Percentiles rank a stretch among this genome's conserved stretches.
phyloP scores from a whole-genome alignment of 2,888 invertebrate species.

The Theodoxus fluviatilis region DNA sequence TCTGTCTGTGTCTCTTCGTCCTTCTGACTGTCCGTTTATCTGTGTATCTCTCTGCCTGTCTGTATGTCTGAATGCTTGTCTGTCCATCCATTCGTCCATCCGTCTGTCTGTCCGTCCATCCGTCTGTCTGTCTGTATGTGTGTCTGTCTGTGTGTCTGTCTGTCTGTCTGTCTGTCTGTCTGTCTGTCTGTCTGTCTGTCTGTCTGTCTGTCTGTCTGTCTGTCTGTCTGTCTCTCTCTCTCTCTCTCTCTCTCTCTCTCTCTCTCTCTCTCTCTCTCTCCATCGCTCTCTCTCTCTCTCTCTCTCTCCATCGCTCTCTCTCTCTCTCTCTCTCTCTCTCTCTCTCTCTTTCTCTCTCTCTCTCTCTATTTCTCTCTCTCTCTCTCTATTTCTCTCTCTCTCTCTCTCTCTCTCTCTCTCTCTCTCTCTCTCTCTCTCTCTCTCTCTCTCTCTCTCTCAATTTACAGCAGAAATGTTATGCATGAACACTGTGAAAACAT shows the following conservation, averaged over 20 bases:
- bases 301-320: not conserved
- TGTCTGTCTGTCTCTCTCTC: not conserved
- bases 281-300: not conserved
- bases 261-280: not conserved
- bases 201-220: not conserved
- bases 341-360: not conserved
- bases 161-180: not conserved
- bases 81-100: not conserved
- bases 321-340: conserved; percentile 7
- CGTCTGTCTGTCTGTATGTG: not conserved
- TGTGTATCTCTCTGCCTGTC: too few relatives aligned
- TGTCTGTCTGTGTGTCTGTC: not conserved
- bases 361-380: not conserved
- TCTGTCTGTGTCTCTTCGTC: not conserved
- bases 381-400: not conserved
- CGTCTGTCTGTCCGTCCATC: not conserved
- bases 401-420: conserved; percentile 20
- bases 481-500: not conserved
- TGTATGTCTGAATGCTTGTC: not conserved
- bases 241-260: not conserved
- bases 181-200: not conserved
- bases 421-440: conserved; percentile 18
- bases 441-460: conserved; percentile 15
- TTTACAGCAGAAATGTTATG: not conserved
- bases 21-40: conserved; percentile 29